Conservation (phyloP, 1,140 invertebrate species). For the Uloborus diversus region DNA sequence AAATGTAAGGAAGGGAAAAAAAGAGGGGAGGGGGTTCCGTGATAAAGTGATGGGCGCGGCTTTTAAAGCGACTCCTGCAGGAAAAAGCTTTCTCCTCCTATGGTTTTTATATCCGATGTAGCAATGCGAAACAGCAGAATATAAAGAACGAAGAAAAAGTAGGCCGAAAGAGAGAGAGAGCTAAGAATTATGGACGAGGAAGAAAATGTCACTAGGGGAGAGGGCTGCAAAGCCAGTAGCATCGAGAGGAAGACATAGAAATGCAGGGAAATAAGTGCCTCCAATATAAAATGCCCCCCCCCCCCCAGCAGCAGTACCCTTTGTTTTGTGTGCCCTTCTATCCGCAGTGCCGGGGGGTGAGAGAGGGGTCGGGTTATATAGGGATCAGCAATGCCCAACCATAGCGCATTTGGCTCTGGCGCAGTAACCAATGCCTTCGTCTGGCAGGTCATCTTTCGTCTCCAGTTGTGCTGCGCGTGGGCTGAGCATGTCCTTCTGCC, state of each 20-base stretch:
- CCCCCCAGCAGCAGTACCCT: slow-evolving; percentile 20
- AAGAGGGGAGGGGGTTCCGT: neutral
- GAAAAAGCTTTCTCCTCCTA: slow-evolving; percentile 3
- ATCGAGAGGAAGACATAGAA: slow-evolving; percentile 18
- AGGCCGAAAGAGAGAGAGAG: neutral
- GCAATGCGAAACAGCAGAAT: neutral
- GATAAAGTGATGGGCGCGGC: slow-evolving; percentile 3
- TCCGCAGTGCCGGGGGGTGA: slow-evolving; percentile 34
- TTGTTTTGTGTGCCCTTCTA: slow-evolving; percentile 49
- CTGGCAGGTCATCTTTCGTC: slow-evolving; percentile 31
- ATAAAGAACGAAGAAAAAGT: slow-evolving; percentile 18
- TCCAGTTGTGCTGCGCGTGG: slow-evolving; percentile 29
- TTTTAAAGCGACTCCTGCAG: slow-evolving; percentile 4
- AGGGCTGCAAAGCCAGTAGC: neutral
- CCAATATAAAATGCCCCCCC: slow-evolving; percentile 35
- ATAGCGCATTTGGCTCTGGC: slow-evolving; percentile 38
- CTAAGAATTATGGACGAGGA: slow-evolving; percentile 37
- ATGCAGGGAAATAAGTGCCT: slow-evolving; percentile 35
- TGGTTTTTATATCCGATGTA: slow-evolving; percentile 5
- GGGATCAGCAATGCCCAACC: slow-evolving; percentile 51
- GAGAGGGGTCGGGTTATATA: slow-evolving; percentile 42
- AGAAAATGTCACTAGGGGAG: slow-evolving; percentile 10
- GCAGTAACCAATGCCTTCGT: slow-evolving; percentile 41
- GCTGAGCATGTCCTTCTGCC: neutral
- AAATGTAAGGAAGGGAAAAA: neutral